Conservation (phyloP, 1,140 invertebrate species). For the Druon quercuslanigerum region DNA sequence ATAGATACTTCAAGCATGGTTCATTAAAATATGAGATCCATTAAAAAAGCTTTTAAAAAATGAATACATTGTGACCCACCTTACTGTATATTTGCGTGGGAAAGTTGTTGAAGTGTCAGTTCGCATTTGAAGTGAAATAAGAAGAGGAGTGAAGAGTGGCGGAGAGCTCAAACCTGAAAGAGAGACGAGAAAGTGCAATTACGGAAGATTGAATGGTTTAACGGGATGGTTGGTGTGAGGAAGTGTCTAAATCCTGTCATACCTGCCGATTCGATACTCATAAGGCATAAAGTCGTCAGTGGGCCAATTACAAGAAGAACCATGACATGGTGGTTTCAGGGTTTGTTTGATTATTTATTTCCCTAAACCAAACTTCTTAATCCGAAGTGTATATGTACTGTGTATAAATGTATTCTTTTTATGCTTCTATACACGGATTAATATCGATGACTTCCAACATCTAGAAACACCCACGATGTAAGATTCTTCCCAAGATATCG, state of each 20-base stretch:
- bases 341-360: constrained; percentile 33
- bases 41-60: background rate
- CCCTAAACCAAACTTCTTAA: constrained; percentile 53
- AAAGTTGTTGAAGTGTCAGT: constrained; percentile 14
- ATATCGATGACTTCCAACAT: constrained; percentile 28
- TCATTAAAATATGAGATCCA: too few relatives aligned
- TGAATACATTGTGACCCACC: background rate
- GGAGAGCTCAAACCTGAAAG: background rate
- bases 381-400: constrained; percentile 46
- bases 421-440: background rate
- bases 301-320: constrained; percentile 51
- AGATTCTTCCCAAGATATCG: background rate
- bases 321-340: constrained; percentile 44
- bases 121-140: constrained; percentile 23
- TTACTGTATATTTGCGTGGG: constrained; percentile 1
- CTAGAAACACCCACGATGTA: constrained; percentile 34
- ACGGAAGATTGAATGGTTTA: constrained; percentile 16
- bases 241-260: constrained; percentile 53
- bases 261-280: constrained; percentile 47
- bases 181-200: constrained; percentile 19
- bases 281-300: constrained; percentile 52
- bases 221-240: constrained; percentile 15
- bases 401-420: background rate
- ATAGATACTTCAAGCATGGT: too few relatives aligned
- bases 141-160: background rate